These are phyloP conservation scores for Malachius bipustulatus DNA, from an alignment of 2,888 invertebrate species.

Conservation along the genomic window DNA sequence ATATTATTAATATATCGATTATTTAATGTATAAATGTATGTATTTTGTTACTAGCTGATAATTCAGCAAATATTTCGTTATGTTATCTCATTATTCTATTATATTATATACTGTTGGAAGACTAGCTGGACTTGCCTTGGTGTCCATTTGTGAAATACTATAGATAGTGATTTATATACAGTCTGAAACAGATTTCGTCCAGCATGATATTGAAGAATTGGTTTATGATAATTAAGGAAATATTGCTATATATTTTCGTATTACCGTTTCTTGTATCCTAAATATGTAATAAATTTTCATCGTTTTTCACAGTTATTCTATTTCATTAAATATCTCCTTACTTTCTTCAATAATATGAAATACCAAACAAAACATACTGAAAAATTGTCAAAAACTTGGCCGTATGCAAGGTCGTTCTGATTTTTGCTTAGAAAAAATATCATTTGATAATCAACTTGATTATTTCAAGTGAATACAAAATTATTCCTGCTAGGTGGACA, in stretches of 20 bases:
- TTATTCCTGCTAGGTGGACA: too few species aligned
- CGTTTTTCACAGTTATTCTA: too few species aligned
- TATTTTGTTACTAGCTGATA: slow-evolving; percentile 32
- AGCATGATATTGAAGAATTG: slow-evolving; percentile 26
- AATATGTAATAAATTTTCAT: slow-evolving; percentile 37
- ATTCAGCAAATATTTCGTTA: slow-evolving; percentile 23
- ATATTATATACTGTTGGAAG: slow-evolving; percentile 24
- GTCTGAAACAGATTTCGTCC: slow-evolving; percentile 22
- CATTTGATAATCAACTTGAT: too few species aligned
- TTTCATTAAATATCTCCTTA: too few species aligned
- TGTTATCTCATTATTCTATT: slow-evolving; percentile 31
- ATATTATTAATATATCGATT: slow-evolving; percentile 27
- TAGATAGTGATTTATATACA: background rate
- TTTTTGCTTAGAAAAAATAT: too few species aligned
- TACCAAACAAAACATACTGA: too few species aligned
- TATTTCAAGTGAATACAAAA: too few species aligned
- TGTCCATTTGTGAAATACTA: slow-evolving; percentile 18
- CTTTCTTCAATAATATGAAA: too few species aligned
- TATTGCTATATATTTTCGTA: slow-evolving; percentile 37
- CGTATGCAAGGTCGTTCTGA: too few species aligned
- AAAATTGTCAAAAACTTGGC: too few species aligned
- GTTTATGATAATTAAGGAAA: slow-evolving; percentile 29
- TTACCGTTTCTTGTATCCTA: slow-evolving; percentile 39
- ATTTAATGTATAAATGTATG: slow-evolving; percentile 36
- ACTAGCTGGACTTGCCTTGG: slow-evolving; percentile 24